Evolutionary conservation across 2,888 invertebrate species (phyloP).

Genomic region (Carterocephalus palaemon): DNA sequence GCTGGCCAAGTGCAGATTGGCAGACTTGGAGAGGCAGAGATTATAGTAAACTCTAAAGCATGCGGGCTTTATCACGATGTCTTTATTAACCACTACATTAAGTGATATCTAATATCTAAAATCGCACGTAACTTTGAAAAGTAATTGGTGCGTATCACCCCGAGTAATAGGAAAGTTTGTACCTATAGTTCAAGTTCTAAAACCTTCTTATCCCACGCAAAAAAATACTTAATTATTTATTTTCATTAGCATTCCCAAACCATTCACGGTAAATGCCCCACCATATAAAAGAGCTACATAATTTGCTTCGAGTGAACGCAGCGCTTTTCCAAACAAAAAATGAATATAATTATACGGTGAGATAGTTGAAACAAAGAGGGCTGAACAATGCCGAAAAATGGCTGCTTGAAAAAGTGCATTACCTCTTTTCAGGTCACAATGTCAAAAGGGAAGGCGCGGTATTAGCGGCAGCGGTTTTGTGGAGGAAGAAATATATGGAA

Average conservation of each 20-base stretch:
- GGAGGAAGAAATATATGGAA: no score
- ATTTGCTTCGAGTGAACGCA: not conserved
- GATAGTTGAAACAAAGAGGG: conserved; percentile 5
- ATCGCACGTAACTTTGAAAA: no score
- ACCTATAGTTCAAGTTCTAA: no score
- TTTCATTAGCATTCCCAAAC: not conserved
- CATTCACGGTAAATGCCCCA: not conserved
- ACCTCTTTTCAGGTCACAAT: conserved; percentile 8
- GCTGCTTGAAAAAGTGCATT: conserved; percentile 7
- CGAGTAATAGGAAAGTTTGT: no score
- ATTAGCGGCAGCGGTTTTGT: not conserved
- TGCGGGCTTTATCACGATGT: no score
- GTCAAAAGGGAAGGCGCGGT: conserved; percentile 3
- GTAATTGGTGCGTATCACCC: no score
- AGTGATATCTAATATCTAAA: no score
- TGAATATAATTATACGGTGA: conserved; percentile 7
- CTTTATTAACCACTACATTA: no score
- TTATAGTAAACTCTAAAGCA: no score
- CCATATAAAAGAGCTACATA: not conserved
- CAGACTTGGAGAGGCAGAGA: no score
- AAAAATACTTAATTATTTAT: not conserved
- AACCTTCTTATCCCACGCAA: no score
- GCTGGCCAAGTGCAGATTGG: no score
- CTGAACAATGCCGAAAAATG: conserved; percentile 3
- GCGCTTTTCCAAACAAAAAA: conserved; percentile 7